Base-by-base conservation (phyloP, 2,113 vertebrate species). In the Cynocephalus volans region DNA sequence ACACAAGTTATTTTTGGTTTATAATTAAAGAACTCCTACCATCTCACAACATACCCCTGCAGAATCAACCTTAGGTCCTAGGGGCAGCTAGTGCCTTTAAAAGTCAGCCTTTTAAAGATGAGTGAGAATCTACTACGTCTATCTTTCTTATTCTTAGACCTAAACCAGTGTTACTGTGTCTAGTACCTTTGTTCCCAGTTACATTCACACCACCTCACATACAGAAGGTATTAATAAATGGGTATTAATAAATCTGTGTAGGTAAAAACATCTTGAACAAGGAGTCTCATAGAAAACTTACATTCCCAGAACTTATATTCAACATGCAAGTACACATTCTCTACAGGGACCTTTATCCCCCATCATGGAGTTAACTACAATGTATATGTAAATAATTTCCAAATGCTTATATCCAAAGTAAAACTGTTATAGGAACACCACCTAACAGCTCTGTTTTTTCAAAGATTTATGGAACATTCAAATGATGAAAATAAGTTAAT, bases 401-500 rank as follows among this genome's bases (percentile, higher is more conserved):
- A 62, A n/a, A 81, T 45, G 21, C 14, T 84, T 91, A 72, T 18
- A 23, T 41, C 3, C 19, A 11, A 48, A 92, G 31, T 14, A 84
- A 82, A 94, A 70, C 36, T 76, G 85, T 56, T 64, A 48, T 2
- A 52, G 14, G 54, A 90, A 48, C 21, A 79, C 31, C 70, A 90
- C 41, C 64, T 83, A 73, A 21, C 45, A 87, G 19, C 28, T 92
- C 41, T 72, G 6, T 41, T 24, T 82, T 67, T 90, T 90, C 45
- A 96, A 95, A 89, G 76, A 79, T 58, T 58, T 58, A n/a, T 23
- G 50, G 1, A 50, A 73, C 26, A 87, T 28, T 24, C 72, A 90
- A 67, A 93, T 76, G n/a, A 92, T 69, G 65, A 65, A 77, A 97
- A 80, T 80, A 95, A 90, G 64, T 62, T 31, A 84, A 80, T 81